Conservation (phyloP, 1,140 invertebrate genomes). For the Scaptodrosophila lebanonensis region DNA sequence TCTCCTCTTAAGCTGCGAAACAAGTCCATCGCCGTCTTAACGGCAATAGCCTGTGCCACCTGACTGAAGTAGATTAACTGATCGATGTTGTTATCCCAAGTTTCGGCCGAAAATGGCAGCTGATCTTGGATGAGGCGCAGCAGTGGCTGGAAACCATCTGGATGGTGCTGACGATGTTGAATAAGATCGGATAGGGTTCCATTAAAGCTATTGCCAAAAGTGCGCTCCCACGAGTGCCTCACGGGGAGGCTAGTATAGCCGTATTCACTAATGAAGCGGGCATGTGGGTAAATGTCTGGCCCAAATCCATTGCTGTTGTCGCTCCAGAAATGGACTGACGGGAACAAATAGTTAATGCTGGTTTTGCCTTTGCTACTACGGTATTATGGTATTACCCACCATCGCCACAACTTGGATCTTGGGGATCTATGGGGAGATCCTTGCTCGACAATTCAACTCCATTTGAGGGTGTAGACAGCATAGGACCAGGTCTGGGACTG, state of each 20-base stretch:
- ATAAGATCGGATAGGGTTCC: conserved; percentile 80
- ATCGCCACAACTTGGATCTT: conserved; percentile 90
- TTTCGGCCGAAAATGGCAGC: conserved; percentile 79
- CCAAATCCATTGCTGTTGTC: conserved; percentile 89
- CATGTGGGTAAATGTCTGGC: conserved; percentile 84
- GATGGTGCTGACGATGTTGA: conserved; percentile 89
- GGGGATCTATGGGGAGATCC: conserved; percentile 86
- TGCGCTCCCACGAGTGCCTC: conserved; percentile 77
- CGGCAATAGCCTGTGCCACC: conserved; percentile 90
- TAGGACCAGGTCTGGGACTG: conserved; percentile 54
- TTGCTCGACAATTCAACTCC: conserved; percentile 87
- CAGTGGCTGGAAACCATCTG: conserved; percentile 83
- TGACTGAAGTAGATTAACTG: conserved; percentile 87
- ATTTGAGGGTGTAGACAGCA: conserved; percentile 93
- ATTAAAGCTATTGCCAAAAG: conserved; percentile 78
- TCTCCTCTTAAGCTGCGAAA: conserved; percentile 86
- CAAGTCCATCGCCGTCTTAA: conserved; percentile 91
- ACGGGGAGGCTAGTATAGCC: conserved; percentile 95
- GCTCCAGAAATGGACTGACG: conserved; percentile 93
- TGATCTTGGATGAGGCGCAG: conserved; percentile 80
- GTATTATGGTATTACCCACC: conserved; percentile 79
- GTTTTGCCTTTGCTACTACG: too few species aligned
- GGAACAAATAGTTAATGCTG: background rate
- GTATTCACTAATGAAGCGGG: conserved; percentile 96
- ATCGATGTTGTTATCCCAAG: conserved; percentile 78